Conservation (phyloP, 2,888 invertebrate species). For the Conomelus anceps region DNA sequence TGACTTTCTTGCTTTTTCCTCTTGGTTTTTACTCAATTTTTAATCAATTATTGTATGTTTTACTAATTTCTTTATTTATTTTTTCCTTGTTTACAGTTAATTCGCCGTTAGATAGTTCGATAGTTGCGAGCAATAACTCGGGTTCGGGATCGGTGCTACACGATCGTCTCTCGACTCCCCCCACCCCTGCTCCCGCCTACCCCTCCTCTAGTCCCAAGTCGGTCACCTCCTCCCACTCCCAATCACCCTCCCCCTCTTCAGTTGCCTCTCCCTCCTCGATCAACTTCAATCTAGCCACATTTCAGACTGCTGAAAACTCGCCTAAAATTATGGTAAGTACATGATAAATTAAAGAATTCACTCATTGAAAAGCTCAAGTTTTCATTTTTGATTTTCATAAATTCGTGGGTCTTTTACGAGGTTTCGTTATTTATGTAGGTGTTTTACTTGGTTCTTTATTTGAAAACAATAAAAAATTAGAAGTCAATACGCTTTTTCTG, state of each 20-base stretch:
- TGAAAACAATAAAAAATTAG: too few relatives aligned
- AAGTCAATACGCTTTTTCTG: too few relatives aligned
- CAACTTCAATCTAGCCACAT: conserved; percentile 58
- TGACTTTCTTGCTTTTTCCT: not conserved
- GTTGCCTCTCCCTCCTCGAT: conserved; percentile 23
- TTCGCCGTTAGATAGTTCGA: not conserved
- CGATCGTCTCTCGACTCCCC: not conserved
- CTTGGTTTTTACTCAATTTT: not conserved
- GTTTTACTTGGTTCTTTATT: too few relatives aligned
- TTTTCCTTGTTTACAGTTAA: conserved; percentile 14
- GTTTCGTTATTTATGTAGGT: too few relatives aligned
- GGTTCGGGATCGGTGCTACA: not conserved
- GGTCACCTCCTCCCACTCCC: not conserved
- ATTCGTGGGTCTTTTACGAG: too few relatives aligned
- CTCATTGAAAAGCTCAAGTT: not conserved
- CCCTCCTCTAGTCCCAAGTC: not conserved
- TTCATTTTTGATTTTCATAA: too few relatives aligned
- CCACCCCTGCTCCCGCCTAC: not conserved
- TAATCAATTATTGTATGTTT: not conserved
- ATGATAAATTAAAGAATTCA: conserved; percentile 42
- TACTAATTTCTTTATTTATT: not conserved
- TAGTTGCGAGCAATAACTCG: not conserved
- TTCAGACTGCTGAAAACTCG: conserved; percentile 46
- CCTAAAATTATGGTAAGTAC: conserved; percentile 70
- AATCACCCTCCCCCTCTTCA: conserved; percentile 13